phyloP scores from a whole-genome alignment of 2,113 vertebrate species.

The Phasianus colchicus region DNA sequence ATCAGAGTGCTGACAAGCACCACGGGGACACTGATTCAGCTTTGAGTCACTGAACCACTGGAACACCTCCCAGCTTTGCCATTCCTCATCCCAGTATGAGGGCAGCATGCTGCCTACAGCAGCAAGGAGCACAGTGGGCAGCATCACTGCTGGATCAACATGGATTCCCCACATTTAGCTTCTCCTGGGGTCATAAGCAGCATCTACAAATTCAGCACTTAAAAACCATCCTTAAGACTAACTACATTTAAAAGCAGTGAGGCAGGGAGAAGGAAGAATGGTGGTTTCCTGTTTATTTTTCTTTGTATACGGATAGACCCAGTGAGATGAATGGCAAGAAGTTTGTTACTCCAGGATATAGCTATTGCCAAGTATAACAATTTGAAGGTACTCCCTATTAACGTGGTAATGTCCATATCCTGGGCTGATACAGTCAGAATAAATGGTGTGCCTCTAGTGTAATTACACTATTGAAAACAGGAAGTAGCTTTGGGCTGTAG shows the following conservation, averaged over 20 bases:
- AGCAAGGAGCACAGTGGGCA: not conserved
- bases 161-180: not conserved
- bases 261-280: rapidly evolving
- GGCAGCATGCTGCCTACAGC: rapidly evolving
- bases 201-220: not conserved
- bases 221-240: not conserved
- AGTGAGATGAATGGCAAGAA: rapidly evolving
- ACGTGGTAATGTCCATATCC: conserved; percentile 5
- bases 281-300: not conserved
- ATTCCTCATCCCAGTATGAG: not conserved
- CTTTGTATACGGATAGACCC: not conserved
- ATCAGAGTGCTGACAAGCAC: not conserved
- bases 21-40: rapidly evolving
- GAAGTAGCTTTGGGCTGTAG: conserved; percentile 29
- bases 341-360: conserved; percentile 1
- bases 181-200: rapidly evolving
- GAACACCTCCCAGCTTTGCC: not conserved
- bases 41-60: not conserved
- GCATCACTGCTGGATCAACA: not conserved
- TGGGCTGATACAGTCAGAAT: not conserved
- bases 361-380: conserved; percentile 18
- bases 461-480: conserved; percentile 2
- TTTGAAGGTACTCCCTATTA: conserved; percentile 22
- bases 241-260: not conserved
- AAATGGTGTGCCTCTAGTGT: not conserved